Base-by-base conservation (phyloP, 92 coral and sea anemone genomes). In the Phymanthus crucifer region DNA sequence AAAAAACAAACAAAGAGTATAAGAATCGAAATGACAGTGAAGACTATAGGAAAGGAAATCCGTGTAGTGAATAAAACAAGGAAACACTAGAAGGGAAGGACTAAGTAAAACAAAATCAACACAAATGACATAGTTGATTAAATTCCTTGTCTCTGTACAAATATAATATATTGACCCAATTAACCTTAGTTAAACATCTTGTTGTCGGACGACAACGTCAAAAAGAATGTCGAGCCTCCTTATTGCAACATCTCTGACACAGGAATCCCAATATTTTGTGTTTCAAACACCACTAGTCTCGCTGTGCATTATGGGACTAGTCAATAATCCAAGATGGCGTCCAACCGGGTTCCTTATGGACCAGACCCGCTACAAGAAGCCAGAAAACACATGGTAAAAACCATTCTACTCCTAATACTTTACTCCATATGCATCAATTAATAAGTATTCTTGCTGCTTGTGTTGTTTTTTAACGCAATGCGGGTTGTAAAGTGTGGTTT, bases 281-380 rank as follows among this genome's bases (percentile, higher is more conserved):
- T 3, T 74, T 13, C 23, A 54, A 52, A 37, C 21, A 27, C 2
- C 34, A 13, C 68, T 27, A 8, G 35, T 61, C 68, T 24, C 81
- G 72, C 32, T 17, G 23, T 61, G 81, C 81, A 65, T 56, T 23
- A 64, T 37, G 81, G 83, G 83, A 50, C 17, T 23, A 7, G 18
- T 24, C 48, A 68, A 76, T 23, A 27, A 71, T 84, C 78, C 94
- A 92, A 92, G 85, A 92, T 92, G 97, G 97, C 91, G 87, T 43
- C 48, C 14, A 83, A 79, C 37, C 76, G 74, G 17, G 85, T 43
- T 66, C 89, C 89, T 1, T 74, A 83, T 43, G 93, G 93, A n/a
- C 93, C 93, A 37, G 84, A 78, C 75, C 93, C 97, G 10, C 77
- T 84, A 21, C 87, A 92, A 75, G 97, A 92, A 82, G 90, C 94